Conservation (phyloP, 1,140 invertebrate species). For the Drosophila mayri region DNA sequence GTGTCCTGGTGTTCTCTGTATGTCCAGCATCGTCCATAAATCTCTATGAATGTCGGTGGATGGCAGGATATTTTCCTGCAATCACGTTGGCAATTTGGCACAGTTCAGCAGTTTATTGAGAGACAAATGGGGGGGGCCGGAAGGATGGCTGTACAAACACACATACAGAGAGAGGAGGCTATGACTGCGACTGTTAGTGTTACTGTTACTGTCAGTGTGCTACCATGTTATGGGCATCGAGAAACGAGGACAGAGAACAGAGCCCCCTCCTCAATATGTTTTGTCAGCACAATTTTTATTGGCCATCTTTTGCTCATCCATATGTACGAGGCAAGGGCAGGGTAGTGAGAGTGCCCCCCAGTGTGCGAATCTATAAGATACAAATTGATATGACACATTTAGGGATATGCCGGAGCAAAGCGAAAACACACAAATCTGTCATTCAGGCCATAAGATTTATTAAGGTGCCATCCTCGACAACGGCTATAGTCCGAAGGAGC, state of each 20-base stretch:
- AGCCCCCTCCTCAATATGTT: slow-evolving; percentile 35
- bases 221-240: slow-evolving; percentile 13
- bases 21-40: slow-evolving; percentile 47
- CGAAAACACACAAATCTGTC: slow-evolving; percentile 64
- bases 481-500: slow-evolving; percentile 23
- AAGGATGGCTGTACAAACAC: background rate
- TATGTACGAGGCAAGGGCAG: slow-evolving; percentile 18
- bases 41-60: slow-evolving; percentile 50
- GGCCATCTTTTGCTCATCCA: slow-evolving; percentile 61
- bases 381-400: slow-evolving; percentile 79
- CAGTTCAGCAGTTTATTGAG: slow-evolving; percentile 72
- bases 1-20: background rate
- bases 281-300: slow-evolving; percentile 71
- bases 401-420: slow-evolving; percentile 32
- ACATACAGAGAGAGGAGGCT: background rate
- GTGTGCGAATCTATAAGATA: slow-evolving; percentile 53
- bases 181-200: slow-evolving; percentile 7
- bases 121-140: slow-evolving; percentile 17
- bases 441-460: slow-evolving; percentile 65
- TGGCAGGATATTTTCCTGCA: slow-evolving; percentile 61
- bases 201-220: slow-evolving; percentile 12
- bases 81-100: slow-evolving; percentile 75
- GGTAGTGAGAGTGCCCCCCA: background rate
- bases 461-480: slow-evolving; percentile 52
- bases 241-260: slow-evolving; percentile 43